Conservation (phyloP, 2,888 invertebrate species). For the Rhagonycha fulva region DNA sequence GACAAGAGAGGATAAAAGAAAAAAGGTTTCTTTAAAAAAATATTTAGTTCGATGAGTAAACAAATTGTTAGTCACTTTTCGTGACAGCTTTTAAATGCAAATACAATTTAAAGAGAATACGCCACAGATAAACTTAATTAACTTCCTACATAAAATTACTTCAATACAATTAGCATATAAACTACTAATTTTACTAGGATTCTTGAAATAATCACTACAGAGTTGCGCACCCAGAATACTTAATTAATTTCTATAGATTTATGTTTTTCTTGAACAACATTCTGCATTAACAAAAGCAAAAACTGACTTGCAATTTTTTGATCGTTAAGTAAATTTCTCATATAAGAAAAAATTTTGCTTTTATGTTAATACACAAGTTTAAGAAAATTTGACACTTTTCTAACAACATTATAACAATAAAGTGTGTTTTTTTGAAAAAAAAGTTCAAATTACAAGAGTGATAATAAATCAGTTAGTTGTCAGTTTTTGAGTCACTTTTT, state of each 20-base stretch:
- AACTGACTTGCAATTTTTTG: background rate
- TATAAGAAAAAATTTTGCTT: background rate
- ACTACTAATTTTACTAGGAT: background rate
- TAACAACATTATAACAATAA: background rate
- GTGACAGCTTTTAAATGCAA: constrained; percentile 1
- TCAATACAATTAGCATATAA: constrained; percentile 4
- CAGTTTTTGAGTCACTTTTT: constrained; percentile 11
- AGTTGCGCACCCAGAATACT: background rate
- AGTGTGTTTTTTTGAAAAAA: background rate
- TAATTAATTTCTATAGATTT: constrained; percentile 1
- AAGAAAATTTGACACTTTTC: background rate
- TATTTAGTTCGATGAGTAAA: background rate
- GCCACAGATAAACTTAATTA: constrained; percentile 3
- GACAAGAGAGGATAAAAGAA: background rate
- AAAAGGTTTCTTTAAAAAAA: background rate
- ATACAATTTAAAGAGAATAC: constrained; percentile 1
- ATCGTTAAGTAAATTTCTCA: background rate
- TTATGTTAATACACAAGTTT: background rate
- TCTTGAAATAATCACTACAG: constrained; percentile 3
- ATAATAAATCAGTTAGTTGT: constrained; percentile 7
- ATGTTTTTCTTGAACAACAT: background rate
- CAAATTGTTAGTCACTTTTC: background rate
- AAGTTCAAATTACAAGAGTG: constrained; percentile 3
- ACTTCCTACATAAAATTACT: constrained; percentile 2
- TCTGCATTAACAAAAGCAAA: background rate